A percentile compares a stretch with the other conserved stretches of the same genome.
phyloP scores from a whole-genome alignment of 1,140 invertebrate species.

The Heliconius hewitsoni region DNA sequence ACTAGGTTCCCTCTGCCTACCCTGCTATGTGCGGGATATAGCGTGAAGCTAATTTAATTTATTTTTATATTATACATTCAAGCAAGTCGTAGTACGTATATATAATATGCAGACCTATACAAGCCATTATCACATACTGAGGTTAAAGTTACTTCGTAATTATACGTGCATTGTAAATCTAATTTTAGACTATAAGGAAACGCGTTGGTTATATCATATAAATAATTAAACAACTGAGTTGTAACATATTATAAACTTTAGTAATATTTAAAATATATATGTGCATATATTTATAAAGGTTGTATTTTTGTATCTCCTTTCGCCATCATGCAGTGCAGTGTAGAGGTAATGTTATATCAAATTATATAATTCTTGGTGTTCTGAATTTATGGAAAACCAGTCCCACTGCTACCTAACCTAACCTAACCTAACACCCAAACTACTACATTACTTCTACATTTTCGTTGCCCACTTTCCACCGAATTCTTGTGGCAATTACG shows the following conservation, averaged over 20 bases:
- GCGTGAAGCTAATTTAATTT: too few relatives aligned
- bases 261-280: too few relatives aligned
- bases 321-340: not conserved
- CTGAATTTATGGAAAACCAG: not conserved
- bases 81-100: not conserved
- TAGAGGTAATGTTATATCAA: not conserved
- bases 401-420: too few relatives aligned
- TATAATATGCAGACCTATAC: conserved; percentile 12
- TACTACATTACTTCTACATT: too few relatives aligned
- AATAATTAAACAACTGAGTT: conserved; percentile 10
- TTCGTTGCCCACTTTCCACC: too few relatives aligned
- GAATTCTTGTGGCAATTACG: too few relatives aligned
- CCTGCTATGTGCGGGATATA: too few relatives aligned
- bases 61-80: not conserved
- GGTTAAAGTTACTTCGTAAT: conserved; percentile 32
- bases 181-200: conserved; percentile 33
- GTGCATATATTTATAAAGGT: too few relatives aligned
- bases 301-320: too few relatives aligned
- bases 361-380: not conserved
- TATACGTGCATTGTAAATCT: conserved; percentile 19
- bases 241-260: not conserved
- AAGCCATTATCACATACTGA: conserved; percentile 28
- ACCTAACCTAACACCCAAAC: too few relatives aligned
- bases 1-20: too few relatives aligned
- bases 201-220: conserved; percentile 1